A percentile compares a stretch with the other conserved stretches of the same genome.
Conservation (phyloP, 2,113 vertebrate species). For the Podarcis cretensis region DNA sequence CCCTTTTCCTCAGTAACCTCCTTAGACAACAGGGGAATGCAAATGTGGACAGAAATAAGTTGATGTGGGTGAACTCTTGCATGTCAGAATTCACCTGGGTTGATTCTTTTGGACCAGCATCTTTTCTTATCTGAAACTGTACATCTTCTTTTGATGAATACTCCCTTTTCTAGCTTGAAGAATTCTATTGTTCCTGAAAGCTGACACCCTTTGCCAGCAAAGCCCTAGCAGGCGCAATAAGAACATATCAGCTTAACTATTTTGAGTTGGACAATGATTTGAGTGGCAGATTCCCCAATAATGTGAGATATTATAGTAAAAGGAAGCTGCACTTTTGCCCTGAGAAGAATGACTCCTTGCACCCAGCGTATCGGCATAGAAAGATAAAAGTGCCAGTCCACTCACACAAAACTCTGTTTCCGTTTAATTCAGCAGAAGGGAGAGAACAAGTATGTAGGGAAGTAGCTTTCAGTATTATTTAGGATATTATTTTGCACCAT, state of each 20-base stretch:
- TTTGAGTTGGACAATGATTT: neutral
- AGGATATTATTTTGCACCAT: neutral
- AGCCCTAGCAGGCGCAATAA: neutral
- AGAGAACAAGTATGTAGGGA: neutral
- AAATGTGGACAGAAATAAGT: neutral
- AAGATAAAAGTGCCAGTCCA: constrained; percentile 1
- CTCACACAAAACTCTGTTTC: neutral
- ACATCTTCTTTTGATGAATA: neutral
- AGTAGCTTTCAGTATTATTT: neutral
- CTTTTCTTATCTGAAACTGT: neutral
- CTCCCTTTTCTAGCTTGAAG: neutral
- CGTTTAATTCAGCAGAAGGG: neutral
- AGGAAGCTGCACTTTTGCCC: neutral
- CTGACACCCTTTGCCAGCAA: neutral
- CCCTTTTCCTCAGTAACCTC: neutral
- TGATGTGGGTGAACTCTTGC: neutral
- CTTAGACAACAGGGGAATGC: neutral
- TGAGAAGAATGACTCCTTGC: neutral
- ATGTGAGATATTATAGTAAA: neutral
- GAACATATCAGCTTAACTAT: neutral
- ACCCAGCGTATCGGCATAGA: neutral
- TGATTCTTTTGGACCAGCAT: neutral
- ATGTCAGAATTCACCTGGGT: neutral
- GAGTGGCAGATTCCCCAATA: neutral
- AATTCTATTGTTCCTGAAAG: constrained; percentile 9